A percentile compares a stretch with the other conserved stretches of the same genome.
Evolutionary conservation across 2,113 vertebrate species (phyloP).

Genomic region (Sarotherodon lohbergeri): DNA sequence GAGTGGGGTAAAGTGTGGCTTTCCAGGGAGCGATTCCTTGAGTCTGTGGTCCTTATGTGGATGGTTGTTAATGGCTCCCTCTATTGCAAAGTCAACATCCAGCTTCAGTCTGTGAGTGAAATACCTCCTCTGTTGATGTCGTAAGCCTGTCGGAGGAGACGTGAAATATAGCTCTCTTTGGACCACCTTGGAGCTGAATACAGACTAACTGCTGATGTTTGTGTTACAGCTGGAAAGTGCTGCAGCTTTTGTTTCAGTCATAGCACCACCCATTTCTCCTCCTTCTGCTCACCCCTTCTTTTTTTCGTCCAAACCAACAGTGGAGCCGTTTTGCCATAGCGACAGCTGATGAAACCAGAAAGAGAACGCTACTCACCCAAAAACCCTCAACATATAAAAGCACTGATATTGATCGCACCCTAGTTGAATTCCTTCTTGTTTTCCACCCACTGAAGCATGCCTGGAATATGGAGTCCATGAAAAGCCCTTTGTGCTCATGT

Average conservation of each 20-base stretch:
- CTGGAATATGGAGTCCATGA: constrained; percentile 58
- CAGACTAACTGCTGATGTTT: constrained; percentile 54
- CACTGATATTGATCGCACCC: constrained; percentile 42
- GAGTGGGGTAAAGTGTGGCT: constrained; percentile 27
- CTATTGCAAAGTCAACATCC: constrained; percentile 67
- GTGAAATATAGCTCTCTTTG: constrained; percentile 46
- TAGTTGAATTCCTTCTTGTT: constrained; percentile 40
- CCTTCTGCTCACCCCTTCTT: neutral
- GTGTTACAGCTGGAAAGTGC: constrained; percentile 23
- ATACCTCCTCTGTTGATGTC: constrained; percentile 36
- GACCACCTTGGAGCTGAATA: constrained; percentile 50
- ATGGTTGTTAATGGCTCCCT: constrained; percentile 60
- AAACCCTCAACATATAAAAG: constrained; percentile 17
- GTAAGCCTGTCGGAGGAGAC: constrained; percentile 49
- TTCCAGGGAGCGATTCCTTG: constrained; percentile 52
- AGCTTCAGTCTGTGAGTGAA: constrained; percentile 44
- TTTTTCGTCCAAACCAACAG: neutral
- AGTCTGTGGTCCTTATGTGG: constrained; percentile 51
- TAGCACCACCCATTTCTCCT: neutral
- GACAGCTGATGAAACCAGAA: constrained; percentile 38
- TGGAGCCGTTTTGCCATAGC: neutral
- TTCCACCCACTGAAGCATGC: constrained; percentile 46
- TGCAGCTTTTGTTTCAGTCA: constrained; percentile 11
- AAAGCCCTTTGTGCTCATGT: constrained; percentile 45
- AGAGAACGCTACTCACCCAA: constrained; percentile 7